Evolutionary conservation across 2,797 vertebrate species (phyloP), one percentile per base, ranked within the genome.

Genomic region (Hipposideros larvatus): DNA sequence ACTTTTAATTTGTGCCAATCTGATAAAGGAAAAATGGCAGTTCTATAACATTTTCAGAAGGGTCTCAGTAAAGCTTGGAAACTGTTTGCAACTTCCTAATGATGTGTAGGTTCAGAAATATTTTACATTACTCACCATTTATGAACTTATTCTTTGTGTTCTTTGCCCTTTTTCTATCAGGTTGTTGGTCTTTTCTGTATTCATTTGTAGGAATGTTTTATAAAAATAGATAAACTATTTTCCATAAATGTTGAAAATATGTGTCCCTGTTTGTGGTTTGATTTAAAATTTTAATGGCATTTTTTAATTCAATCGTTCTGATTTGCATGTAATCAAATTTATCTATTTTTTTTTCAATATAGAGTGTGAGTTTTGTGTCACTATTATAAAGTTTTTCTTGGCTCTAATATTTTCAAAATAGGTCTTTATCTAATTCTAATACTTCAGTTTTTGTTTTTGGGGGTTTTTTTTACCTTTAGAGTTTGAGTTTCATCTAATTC

Each of bases 291-390:
- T 80, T 80, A 78, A 80, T 59, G 9, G 5, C 16, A 90, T 75
- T 82, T 70, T 34, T 13, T 18, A 46, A 92, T 43, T 51, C 28
- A 70, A 31, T 77, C 55, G 28, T 86, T 79, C 86, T 68, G 71
- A 95, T 96, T 95, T 93, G n/a, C 43, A 51, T 75, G 4, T 53
- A 89, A 19, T 80, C 15, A 93, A 88, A 75, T 15, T 80, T 89
- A 85, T 48, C 16, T 34, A 28, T 82, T 61, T 90, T 16, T 28
- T 92, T 87, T 63, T 46, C 65, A 85, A 66, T 26, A 75, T 15
- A 84, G 53, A 28, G 63, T 88, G 83, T 86, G 51, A 31, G 34
- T 31, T 95, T 96, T 51, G 11, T 55, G 37, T 61, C 55, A 91
- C 65, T 59, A 53, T 83, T 93, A 75, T 71, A 71, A 91, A 94